Percentiles rank a stretch among this genome's conserved stretches.
phyloP scores from a whole-genome alignment of 2,888 invertebrate genomes.

The Xanthorhoe designata region DNA sequence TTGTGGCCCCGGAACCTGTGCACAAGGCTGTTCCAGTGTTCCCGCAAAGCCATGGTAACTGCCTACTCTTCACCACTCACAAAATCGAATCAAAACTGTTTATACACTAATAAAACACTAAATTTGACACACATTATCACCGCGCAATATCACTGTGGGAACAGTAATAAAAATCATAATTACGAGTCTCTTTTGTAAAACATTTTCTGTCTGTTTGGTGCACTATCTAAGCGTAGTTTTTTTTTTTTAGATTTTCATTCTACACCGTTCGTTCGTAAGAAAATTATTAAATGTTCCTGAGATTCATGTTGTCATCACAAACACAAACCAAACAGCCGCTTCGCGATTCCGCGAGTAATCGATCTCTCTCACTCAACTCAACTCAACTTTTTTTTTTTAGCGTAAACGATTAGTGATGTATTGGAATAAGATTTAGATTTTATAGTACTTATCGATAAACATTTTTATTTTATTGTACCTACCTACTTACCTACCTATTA shows the following conservation, averaged over 20 bases:
- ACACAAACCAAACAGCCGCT: too few species aligned
- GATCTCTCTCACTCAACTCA: slow-evolving; percentile 55
- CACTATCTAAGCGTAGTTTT: slow-evolving; percentile 25
- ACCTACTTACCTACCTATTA: too few species aligned
- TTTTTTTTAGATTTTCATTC: slow-evolving; percentile 35
- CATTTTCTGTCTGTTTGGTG: slow-evolving; percentile 40
- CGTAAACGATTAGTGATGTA: slow-evolving; percentile 50
- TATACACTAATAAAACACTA: slow-evolving; percentile 69
- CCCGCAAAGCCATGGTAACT: slow-evolving; percentile 61
- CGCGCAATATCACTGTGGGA: slow-evolving; percentile 49
- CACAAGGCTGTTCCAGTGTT: slow-evolving; percentile 61
- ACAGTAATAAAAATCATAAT: slow-evolving; percentile 39
- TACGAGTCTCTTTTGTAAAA: slow-evolving; percentile 33
- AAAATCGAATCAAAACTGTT: slow-evolving; percentile 53
- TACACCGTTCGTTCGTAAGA: slow-evolving; percentile 28
- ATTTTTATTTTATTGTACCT: too few species aligned
- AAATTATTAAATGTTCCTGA: slow-evolving; percentile 42
- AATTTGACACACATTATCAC: slow-evolving; percentile 85
- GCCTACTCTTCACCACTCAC: slow-evolving; percentile 42
- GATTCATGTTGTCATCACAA: slow-evolving; percentile 74
- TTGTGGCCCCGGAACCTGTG: slow-evolving; percentile 56
- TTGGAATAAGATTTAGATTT: background rate
- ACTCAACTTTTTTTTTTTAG: too few species aligned
- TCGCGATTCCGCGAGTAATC: slow-evolving; percentile 55
- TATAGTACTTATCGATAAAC: too few species aligned